Conservation (phyloP, 2,888 invertebrate genomes). For the Epinotia ramella region DNA sequence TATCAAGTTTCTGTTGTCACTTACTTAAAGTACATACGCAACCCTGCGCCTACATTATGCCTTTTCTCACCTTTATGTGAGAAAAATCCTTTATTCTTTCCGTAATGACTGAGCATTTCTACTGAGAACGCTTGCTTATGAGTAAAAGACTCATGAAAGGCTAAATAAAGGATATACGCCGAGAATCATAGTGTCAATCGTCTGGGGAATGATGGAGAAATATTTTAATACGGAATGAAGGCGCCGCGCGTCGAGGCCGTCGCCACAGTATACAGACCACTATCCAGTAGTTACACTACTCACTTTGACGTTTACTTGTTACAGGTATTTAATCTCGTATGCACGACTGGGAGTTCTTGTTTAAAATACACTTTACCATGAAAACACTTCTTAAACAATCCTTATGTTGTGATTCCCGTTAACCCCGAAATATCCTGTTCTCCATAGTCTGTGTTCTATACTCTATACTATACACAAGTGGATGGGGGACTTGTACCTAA, state of each 20-base stretch:
- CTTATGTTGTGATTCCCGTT: background rate
- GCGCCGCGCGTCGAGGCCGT: slow-evolving; percentile 50
- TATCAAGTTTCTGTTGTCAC: background rate
- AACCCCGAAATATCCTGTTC: background rate
- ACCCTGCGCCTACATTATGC: background rate
- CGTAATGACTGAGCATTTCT: slow-evolving; percentile 36
- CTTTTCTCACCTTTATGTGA: slow-evolving; percentile 19
- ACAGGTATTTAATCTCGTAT: background rate
- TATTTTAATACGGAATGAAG: slow-evolving; percentile 66
- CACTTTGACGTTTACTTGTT: background rate
- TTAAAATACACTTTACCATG: background rate
- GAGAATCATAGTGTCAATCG: slow-evolving; percentile 52
- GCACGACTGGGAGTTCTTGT: background rate
- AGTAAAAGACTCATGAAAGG: slow-evolving; percentile 48
- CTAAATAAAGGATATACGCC: slow-evolving; percentile 48
- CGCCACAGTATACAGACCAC: slow-evolving; percentile 25
- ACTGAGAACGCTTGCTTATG: slow-evolving; percentile 31
- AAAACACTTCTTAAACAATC: no score
- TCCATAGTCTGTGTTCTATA: slow-evolving; percentile 14
- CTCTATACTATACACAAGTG: slow-evolving; percentile 15
- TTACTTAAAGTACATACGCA: background rate
- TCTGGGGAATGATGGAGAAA: slow-evolving; percentile 53
- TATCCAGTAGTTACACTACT: background rate
- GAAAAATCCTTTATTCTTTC: slow-evolving; percentile 24
- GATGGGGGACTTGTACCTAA: slow-evolving; percentile 39